Conservation (phyloP, 1,140 invertebrate species). For the Eurosta solidaginis region DNA sequence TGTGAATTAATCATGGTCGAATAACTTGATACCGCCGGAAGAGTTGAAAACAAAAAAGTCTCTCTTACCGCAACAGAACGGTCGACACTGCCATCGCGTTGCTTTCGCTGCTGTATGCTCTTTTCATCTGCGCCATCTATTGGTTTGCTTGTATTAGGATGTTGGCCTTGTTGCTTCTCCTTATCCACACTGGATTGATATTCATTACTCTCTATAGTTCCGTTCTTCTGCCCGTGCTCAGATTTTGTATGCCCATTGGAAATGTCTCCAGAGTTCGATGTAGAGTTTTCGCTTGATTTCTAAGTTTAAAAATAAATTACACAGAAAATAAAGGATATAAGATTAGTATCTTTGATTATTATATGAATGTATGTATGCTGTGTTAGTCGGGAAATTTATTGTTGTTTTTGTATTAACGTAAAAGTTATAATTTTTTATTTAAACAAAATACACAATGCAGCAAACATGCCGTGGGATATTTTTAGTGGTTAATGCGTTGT, state of each 20-base stretch:
- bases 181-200: conserved; percentile 4
- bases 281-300: conserved; percentile 56
- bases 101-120: conserved; percentile 43
- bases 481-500: too few species aligned
- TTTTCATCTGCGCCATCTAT: conserved; percentile 28
- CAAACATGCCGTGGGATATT: too few species aligned
- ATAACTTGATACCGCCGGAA: too few species aligned
- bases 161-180: neutral
- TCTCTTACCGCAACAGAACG: conserved; percentile 54
- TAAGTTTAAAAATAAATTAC: conserved; percentile 30
- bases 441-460: too few species aligned
- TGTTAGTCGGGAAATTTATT: too few species aligned
- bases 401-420: too few species aligned
- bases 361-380: too few species aligned
- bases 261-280: conserved; percentile 49
- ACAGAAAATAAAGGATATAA: neutral
- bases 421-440: too few species aligned
- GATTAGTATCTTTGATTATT: neutral
- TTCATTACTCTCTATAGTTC: neutral
- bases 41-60: conserved; percentile 36
- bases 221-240: conserved; percentile 12
- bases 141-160: neutral
- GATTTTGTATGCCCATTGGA: conserved; percentile 55
- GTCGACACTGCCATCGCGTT: conserved; percentile 52
- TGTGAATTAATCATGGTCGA: too few species aligned